Base-by-base conservation (phyloP, 2,113 vertebrate species). In the Hippocampus guttulatus region DNA sequence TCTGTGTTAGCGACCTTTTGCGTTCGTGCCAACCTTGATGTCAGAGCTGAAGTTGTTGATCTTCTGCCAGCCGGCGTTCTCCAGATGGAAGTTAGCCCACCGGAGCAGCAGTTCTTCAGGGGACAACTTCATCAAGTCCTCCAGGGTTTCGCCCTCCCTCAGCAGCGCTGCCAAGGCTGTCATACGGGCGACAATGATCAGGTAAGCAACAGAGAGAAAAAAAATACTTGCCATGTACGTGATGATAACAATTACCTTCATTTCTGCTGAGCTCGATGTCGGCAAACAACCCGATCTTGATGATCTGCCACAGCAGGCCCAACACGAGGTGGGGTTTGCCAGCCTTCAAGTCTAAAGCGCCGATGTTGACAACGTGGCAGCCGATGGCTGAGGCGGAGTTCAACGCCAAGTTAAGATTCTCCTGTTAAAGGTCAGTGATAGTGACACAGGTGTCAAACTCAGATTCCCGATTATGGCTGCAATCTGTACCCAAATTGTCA, bases 21-120 rank as follows among this genome's bases (percentile, higher is more conserved):
- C 8, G 58, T 62, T 33, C 7, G 55, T 1, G 21, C 70, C 30
- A 64, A 96, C 96, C 94, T 98, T 97, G 76, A 98, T 98, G 84
- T 99, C 96, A 0, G 92, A 92, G 86, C 95, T 97, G 86, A 98
- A 97, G 91, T 98, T 99, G 90, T 93, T 97, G 92, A 98, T 98
- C 89, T 95, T 96, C 74, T 92, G 91, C 85, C 89, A 93, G 77
- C 96, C 96, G 5, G 96, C 95, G 27, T 95, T 94, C 84, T 98
- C 95, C 93, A 99, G 91, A 80, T 99, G 97, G 86, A 91, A 99
- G 91, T 98, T 99, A 43, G 93, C 96, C 97, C 97, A 99, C 84
- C 96, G 93, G 69, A 99, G 83, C 51, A 99, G 93, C 83, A 99
- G 92, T 75, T 99, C 97, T 76, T 99, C 96, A 45, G 96, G 97